A percentile compares a stretch with the other conserved stretches of the same genome.
phyloP scores from a whole-genome alignment of 2,113 vertebrate genomes.

The Phaetusa simplex region DNA sequence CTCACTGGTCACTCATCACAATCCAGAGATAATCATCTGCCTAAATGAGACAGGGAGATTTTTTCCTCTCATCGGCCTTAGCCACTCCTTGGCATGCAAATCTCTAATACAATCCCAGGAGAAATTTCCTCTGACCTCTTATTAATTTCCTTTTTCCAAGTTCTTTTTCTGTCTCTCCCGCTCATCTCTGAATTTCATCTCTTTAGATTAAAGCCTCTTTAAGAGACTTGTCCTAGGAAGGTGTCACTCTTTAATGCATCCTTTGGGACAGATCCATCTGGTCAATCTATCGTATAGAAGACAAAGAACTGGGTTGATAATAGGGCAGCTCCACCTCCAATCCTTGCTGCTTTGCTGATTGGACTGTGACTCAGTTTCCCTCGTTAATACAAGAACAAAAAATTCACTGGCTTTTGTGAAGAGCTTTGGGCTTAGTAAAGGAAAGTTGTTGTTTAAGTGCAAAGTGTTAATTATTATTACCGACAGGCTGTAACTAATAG shows the following conservation, averaged over 20 bases:
- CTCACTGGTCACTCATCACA: neutral
- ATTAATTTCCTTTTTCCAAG: neutral
- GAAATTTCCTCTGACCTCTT: neutral
- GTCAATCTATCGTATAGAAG: neutral
- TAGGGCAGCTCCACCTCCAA: neutral
- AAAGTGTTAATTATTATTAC: slow-evolving; percentile 19
- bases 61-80: neutral
- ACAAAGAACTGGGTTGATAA: neutral
- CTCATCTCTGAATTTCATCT: neutral
- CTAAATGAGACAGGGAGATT: neutral
- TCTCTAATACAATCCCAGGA: neutral
- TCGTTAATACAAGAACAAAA: neutral
- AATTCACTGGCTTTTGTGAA: neutral
- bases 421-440: neutral
- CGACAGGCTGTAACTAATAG: slow-evolving; percentile 18
- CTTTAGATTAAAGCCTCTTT: neutral
- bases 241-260: neutral
- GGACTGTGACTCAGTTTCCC: neutral
- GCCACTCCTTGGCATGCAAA: neutral
- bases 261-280: neutral
- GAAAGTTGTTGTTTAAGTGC: neutral
- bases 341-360: neutral
- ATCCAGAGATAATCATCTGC: neutral
- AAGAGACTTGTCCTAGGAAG: neutral
- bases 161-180: neutral